These are phyloP conservation scores for Tragelaphus eurycerus DNA, from an alignment of 2,797 vertebrate genomes.

Conservation along the genomic window DNA sequence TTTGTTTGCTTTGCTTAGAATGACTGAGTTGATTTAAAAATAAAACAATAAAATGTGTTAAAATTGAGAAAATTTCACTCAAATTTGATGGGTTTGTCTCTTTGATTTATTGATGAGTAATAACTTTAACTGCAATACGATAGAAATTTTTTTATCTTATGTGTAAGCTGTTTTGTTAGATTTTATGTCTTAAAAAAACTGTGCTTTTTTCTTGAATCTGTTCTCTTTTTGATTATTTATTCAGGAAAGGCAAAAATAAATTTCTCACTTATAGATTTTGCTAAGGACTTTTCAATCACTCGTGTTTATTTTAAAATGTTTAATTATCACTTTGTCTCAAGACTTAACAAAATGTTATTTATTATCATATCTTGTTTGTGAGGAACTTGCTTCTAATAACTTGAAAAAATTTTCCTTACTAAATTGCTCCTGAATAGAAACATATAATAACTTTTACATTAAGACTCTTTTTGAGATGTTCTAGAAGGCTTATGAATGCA, in stretches of 20 bases:
- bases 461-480: not conserved
- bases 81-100: not conserved
- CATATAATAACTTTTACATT: not conserved
- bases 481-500: not conserved
- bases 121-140: not conserved
- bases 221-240: not conserved
- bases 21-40: not conserved
- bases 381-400: not conserved
- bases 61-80: not conserved
- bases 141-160: not conserved
- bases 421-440: not conserved
- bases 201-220: not conserved
- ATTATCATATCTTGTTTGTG: not conserved
- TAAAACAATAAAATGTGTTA: not conserved
- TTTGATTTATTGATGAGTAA: not conserved
- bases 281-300: not conserved
- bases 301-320: not conserved
- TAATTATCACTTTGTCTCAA: not conserved
- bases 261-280: not conserved
- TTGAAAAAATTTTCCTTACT: not conserved
- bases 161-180: not conserved
- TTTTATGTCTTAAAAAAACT: not conserved
- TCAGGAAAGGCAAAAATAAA: not conserved
- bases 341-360: not conserved
- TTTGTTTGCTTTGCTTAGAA: not conserved